Base-by-base conservation (phyloP, 2,113 vertebrate genomes). In the Reinhardtius hippoglossoides region DNA sequence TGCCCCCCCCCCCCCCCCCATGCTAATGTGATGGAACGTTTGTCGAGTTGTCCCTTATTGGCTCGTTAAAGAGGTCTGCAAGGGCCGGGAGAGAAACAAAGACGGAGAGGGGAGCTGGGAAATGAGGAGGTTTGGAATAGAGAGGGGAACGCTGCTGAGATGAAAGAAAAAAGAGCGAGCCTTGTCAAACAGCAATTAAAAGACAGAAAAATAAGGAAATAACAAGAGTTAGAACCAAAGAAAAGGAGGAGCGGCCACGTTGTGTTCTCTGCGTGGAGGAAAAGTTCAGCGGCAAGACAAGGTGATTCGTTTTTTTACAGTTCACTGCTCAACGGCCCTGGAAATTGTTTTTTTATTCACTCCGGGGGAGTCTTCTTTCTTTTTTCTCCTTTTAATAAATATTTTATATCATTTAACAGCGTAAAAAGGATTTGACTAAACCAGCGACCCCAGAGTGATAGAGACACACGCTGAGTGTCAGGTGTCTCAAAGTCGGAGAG, bases 11-110 rank as follows among this genome's bases (percentile, higher is more conserved):
- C 37, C 40, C 40, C 40, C 67, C 56, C 56, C 50, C 65, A 80
- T 78, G 89, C 84, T 87, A 90, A 89, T 89, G 88, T 77, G 81
- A 85, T 80, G 78, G 79, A 70, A 79, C 80, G 78, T 89, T 89
- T 80, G 85, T 76, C 7, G 20, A 80, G 67, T 52, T 76, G 75
- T 87, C 82, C 74, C 77, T 90, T 82, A 89, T 76, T 87, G 90
- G 78, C 84, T 90, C 46, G 71, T 86, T 91, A 80, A 76, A 67
- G 73, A 71, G 77, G 59, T 42, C 69, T 6, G 70, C 1, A 13
- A 60, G 71, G 63, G 74, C 65, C 20, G 52, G 26, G 56, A 50
- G 56, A 50, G 67, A 18, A 27, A 52, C 54, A 37, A 10, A 12
- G 58, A 72, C 21, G 23, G 75, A 42, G 35, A 31, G 40, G 81